Evolutionary conservation across 2,888 invertebrate species (phyloP).

Genomic region (Sesia bembeciformis): DNA sequence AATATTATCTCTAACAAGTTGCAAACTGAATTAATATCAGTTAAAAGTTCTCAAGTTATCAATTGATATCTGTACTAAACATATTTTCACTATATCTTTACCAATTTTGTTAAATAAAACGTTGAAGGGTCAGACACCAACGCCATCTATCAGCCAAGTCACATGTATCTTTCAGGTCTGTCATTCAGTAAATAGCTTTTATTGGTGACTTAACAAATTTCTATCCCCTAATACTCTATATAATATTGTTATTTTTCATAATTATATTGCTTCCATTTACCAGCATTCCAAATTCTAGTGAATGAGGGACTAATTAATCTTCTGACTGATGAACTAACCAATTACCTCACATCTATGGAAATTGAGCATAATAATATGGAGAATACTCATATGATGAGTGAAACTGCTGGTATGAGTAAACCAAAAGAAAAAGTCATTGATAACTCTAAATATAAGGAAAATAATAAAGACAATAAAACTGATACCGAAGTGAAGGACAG

Average conservation of each 20-base stretch:
- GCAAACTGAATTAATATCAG: too few species aligned
- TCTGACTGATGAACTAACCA: constrained; percentile 52
- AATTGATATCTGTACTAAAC: too few species aligned
- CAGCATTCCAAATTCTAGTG: constrained; percentile 64
- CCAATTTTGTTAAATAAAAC: too few species aligned
- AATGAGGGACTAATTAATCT: constrained; percentile 57
- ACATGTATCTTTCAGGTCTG: too few species aligned
- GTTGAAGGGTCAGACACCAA: too few species aligned
- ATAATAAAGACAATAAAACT: constrained; percentile 5
- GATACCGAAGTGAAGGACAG: constrained; percentile 16
- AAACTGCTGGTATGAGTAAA: constrained; percentile 12
- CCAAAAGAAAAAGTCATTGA: constrained; percentile 11
- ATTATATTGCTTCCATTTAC: constrained; percentile 9
- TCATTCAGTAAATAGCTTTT: too few species aligned
- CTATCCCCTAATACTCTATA: neutral
- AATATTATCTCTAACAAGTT: too few species aligned
- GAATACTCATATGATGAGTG: constrained; percentile 15
- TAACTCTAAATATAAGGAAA: constrained; percentile 7
- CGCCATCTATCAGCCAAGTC: too few species aligned
- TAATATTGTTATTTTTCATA: neutral
- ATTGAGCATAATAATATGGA: constrained; percentile 47
- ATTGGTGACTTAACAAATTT: neutral
- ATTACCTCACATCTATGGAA: constrained; percentile 52
- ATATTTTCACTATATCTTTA: too few species aligned
- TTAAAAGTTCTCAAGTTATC: too few species aligned